phyloP scores from a whole-genome alignment of 2,113 vertebrate genomes.

The Ranitomeya variabilis region DNA sequence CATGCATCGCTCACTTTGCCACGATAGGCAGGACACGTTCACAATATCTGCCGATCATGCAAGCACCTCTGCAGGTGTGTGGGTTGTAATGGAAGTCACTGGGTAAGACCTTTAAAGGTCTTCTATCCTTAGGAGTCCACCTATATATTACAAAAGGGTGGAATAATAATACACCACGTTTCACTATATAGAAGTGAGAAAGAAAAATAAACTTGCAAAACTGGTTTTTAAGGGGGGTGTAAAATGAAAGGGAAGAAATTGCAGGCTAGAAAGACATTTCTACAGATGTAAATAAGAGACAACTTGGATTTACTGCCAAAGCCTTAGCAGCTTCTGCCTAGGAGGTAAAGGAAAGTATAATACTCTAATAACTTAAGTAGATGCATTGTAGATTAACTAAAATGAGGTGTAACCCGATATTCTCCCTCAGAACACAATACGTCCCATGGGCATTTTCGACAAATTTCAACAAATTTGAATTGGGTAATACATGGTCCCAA shows the following conservation, averaged over 20 bases:
- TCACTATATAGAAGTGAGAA: not conserved
- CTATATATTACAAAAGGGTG: not conserved
- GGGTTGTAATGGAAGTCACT: no score
- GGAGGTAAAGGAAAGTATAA: constrained; percentile 34
- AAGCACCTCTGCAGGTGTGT: no score
- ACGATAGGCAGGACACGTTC: no score
- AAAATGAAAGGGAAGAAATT: not conserved
- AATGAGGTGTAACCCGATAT: constrained; percentile 27
- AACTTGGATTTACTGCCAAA: constrained; percentile 9
- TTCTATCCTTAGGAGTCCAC: no score
- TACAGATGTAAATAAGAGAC: constrained; percentile 14
- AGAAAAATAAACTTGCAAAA: not conserved
- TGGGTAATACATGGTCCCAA: not conserved
- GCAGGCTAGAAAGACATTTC: not conserved
- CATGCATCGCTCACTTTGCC: no score
- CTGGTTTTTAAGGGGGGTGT: constrained; percentile 12
- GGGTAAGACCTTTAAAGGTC: no score
- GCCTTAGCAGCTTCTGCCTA: constrained; percentile 16
- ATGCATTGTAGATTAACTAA: constrained; percentile 17
- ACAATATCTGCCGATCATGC: no score
- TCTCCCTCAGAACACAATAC: not conserved
- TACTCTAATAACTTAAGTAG: constrained; percentile 44
- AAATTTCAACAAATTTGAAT: constrained; percentile 14
- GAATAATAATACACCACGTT: not conserved
- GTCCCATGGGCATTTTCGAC: not conserved